Conservation (phyloP, 64 coral and sea anemone species). For the Orbicella faveolata region DNA sequence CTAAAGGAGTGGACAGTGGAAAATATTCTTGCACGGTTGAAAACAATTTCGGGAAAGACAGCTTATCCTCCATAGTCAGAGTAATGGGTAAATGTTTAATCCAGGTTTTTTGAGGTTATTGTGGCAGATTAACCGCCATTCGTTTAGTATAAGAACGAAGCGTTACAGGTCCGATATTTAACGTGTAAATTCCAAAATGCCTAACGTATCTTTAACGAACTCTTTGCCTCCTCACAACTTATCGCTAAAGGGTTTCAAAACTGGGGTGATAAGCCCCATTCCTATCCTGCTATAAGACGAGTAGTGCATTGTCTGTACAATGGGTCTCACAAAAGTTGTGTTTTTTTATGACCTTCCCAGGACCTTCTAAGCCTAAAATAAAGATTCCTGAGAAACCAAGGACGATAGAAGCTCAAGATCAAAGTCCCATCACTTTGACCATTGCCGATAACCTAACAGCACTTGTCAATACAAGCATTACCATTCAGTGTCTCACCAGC, state of each 20-base stretch:
- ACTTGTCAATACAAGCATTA: conserved; percentile 59
- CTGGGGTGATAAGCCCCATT: too few species aligned
- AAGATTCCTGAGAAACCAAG: conserved; percentile 12
- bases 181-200: too few species aligned
- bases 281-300: too few species aligned
- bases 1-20: conserved; percentile 20
- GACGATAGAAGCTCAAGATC: conserved; percentile 25
- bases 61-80: conserved; percentile 16
- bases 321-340: too few species aligned
- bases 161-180: too few species aligned
- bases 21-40: conserved; percentile 54
- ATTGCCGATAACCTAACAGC: conserved; percentile 80
- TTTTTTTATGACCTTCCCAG: not conserved
- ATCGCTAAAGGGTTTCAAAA: too few species aligned
- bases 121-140: too few species aligned
- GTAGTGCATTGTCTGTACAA: too few species aligned
- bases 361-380: not conserved
- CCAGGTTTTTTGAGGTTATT: too few species aligned
- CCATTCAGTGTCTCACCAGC: conserved; percentile 48
- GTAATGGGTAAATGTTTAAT: conserved; percentile 46
- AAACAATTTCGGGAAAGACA: conserved; percentile 47
- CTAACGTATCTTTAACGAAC: too few species aligned
- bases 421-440: conserved; percentile 10
- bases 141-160: too few species aligned
- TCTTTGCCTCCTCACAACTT: too few species aligned